Conservation (phyloP, 2,113 vertebrate genomes). For the Montifringilla adamsi region DNA sequence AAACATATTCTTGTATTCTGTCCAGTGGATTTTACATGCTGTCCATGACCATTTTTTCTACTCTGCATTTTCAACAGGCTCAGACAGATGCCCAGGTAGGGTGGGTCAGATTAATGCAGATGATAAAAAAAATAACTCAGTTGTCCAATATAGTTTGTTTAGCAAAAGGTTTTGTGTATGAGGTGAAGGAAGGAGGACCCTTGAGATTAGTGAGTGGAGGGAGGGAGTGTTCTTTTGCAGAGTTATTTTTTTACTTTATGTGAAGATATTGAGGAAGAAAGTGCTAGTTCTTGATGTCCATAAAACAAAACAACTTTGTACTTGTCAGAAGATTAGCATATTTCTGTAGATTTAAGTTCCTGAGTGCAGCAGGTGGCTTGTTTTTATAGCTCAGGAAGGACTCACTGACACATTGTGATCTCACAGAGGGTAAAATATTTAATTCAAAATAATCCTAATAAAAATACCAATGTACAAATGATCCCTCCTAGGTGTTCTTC, state of each 20-base stretch:
- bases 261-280: neutral
- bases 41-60: neutral
- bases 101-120: neutral
- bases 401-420: neutral
- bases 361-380: neutral
- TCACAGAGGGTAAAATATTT: neutral
- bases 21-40: neutral
- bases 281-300: neutral
- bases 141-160: neutral
- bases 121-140: neutral
- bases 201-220: neutral
- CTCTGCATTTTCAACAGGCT: neutral
- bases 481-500: neutral
- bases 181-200: neutral
- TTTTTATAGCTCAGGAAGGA: neutral
- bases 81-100: neutral
- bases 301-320: neutral
- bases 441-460: neutral
- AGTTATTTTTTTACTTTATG: neutral
- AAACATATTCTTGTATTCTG: neutral
- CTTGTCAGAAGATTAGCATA: neutral
- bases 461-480: neutral
- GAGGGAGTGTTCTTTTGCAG: neutral
- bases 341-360: neutral
- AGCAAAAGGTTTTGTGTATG: neutral